Evolutionary conservation across 2,113 vertebrate genomes (phyloP), one percentile per base, ranked within the genome.

Genomic region (Rhea pennata): DNA sequence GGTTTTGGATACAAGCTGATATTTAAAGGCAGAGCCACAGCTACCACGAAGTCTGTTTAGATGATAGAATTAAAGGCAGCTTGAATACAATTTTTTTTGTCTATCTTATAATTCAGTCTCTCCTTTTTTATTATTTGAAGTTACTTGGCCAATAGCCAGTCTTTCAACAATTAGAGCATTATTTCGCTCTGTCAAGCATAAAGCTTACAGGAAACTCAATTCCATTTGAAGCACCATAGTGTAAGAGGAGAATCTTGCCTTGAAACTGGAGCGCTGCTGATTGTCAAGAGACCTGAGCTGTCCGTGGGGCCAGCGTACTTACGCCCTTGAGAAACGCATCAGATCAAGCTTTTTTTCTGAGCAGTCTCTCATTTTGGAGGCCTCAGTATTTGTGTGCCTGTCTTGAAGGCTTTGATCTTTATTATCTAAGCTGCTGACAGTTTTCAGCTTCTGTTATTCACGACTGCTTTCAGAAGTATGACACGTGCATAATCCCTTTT

Each of bases 191-290:
- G 51, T 77, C 72, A 74, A 85, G 79, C 36, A 20, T 79, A 76
- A 93, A 89, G 16, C 50, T 93, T 72, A 66, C 56, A 95, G 65
- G 61, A 94, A 92, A 87, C 26, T 76, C 71, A 58, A 74, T 93
- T 96, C 71, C 46, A 29, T 77, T 74, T 87, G 64, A 91, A 92
- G 46, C 23, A 51, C 39, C 12, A 14, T 12, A 64, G 16, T 31
- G 16, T 15, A 84, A 90, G 61, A 88, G 73, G 42, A 88, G 78
- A 51, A n/a, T 79, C 74, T 90, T 62, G 50, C 88, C 78, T 76
- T 92, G 80, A 64, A 92, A 94, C 24, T 44, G 39, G 51, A 88
- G 50, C 0, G 0, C n/a, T 88, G 44, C 84, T 90, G 73, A 31
- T 42, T 81, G 73, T 44, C 40, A 20, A 66, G 81, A 93, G 87